Evolutionary conservation across 1,140 invertebrate genomes (phyloP).

Genomic region (Drepana arcuata): DNA sequence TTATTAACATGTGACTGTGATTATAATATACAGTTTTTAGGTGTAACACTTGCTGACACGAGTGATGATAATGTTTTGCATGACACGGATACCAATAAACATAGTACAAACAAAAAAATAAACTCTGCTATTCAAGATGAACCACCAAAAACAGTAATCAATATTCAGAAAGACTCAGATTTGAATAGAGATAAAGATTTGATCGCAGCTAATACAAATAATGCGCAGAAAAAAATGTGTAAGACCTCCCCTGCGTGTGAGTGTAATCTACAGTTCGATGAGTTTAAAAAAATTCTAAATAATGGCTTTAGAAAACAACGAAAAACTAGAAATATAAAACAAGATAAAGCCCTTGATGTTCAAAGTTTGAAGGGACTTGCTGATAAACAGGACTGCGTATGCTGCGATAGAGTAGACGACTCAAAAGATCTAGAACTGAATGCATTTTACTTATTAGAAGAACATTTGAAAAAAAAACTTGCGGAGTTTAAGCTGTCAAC

Average conservation of each 20-base stretch:
- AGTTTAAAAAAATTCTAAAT: conserved; percentile 12
- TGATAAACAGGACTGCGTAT: conserved; percentile 28
- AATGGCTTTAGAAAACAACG: conserved; percentile 5
- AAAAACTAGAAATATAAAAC: conserved; percentile 1
- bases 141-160: background rate
- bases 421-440: conserved; percentile 48
- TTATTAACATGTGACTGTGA: conserved; percentile 20
- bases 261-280: conserved; percentile 11
- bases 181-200: background rate
- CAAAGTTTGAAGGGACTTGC: conserved; percentile 8
- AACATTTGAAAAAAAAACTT: conserved; percentile 45
- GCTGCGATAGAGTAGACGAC: conserved; percentile 31
- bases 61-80: conserved; percentile 6
- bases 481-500: conserved; percentile 25
- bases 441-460: conserved; percentile 46
- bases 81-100: no score
- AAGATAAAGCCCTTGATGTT: conserved; percentile 12
- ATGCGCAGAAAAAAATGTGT: no score
- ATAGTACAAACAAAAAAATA: no score
- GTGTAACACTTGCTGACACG: conserved; percentile 34
- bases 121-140: no score
- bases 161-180: background rate
- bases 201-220: no score
- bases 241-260: no score
- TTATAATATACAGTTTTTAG: conserved; percentile 42